Evolutionary conservation across 2,888 invertebrate species (phyloP).

Genomic region (Thecocarcelia acutangulata): DNA sequence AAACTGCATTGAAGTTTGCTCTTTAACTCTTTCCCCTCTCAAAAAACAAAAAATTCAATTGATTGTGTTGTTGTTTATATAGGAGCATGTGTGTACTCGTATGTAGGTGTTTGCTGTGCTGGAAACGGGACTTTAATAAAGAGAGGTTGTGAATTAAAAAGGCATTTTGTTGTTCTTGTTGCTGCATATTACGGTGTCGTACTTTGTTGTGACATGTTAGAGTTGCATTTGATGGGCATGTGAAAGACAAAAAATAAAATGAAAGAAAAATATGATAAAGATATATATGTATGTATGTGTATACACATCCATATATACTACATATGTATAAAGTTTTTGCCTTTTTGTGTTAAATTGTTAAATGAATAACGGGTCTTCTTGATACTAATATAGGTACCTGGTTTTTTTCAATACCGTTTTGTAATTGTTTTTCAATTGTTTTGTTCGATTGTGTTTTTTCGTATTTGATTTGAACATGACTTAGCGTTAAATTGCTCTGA

Average conservation of each 20-base stretch:
- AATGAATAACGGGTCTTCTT: slow-evolving; percentile 41
- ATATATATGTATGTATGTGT: too few species aligned
- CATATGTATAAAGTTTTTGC: too few species aligned
- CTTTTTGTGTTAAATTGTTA: slow-evolving; percentile 28
- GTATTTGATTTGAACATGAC: slow-evolving; percentile 58
- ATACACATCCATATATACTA: too few species aligned
- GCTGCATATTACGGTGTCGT: slow-evolving; percentile 6
- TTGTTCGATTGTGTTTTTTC: slow-evolving; percentile 12
- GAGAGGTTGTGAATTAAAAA: slow-evolving; percentile 8
- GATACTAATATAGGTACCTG: background rate
- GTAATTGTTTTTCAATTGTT: slow-evolving; percentile 2
- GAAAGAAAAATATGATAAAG: background rate
- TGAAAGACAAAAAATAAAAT: slow-evolving; percentile 28
- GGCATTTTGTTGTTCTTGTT: slow-evolving; percentile 27
- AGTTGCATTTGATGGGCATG: slow-evolving; percentile 64
- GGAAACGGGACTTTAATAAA: background rate
- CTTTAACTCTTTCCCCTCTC: background rate
- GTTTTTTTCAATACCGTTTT: slow-evolving; percentile 20
- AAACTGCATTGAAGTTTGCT: slow-evolving; percentile 13
- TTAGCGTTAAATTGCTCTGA: slow-evolving; percentile 66
- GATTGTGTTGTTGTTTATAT: background rate
- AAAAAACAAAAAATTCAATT: background rate
- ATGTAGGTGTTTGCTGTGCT: background rate
- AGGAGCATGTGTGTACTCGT: too few species aligned
- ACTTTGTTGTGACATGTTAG: slow-evolving; percentile 49